Evolutionary conservation across 2,113 vertebrate species (phyloP), one percentile per base, ranked within the genome.

Genomic region (Hassar affinis): DNA sequence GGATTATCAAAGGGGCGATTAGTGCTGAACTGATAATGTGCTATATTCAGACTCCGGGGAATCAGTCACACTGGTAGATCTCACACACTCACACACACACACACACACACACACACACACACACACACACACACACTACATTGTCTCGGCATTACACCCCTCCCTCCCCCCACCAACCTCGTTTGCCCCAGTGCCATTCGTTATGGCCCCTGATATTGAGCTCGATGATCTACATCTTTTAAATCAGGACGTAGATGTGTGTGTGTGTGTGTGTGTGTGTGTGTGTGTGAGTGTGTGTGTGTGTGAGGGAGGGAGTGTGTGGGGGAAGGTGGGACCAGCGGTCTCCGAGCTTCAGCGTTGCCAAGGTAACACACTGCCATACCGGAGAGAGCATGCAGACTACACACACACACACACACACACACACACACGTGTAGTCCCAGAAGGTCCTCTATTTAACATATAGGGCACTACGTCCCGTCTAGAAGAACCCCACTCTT

Each of bases 291-390:
- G 56, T 76, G 56, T 51, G 52, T 57, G 54, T 57, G 78, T 42
- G n/a, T n/a, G n/a, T n/a, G n/a, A n/a, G n/a, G n/a, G n/a, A n/a
- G n/a, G n/a, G n/a, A n/a, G n/a, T n/a, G 30, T 20, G 3, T 38
- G 45, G 54, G 20, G 83, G 89, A 81, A 59, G 64, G 69, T 9
- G 85, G 88, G 82, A 88, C 87, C 77, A 77, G 42, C n/a, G 80
- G 87, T 85, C 83, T 88, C 87, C 86, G 86, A 42, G 88, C 86
- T 86, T 90, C 69, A 64, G 85, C 69, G 93, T 94, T 94, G 91
- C 93, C 91, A 92, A 85, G 93, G 92, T 90, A 94, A 94, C 92
- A 57, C 52, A 78, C 88, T 85, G 87, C 84, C 88, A 90, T 79
- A 92, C 87, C 89, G 84, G 89, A 89, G 66, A 82, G 30, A 90